Evolutionary conservation across 2,797 vertebrate genomes (phyloP).

Genomic region (Lagodon rhomboides): DNA sequence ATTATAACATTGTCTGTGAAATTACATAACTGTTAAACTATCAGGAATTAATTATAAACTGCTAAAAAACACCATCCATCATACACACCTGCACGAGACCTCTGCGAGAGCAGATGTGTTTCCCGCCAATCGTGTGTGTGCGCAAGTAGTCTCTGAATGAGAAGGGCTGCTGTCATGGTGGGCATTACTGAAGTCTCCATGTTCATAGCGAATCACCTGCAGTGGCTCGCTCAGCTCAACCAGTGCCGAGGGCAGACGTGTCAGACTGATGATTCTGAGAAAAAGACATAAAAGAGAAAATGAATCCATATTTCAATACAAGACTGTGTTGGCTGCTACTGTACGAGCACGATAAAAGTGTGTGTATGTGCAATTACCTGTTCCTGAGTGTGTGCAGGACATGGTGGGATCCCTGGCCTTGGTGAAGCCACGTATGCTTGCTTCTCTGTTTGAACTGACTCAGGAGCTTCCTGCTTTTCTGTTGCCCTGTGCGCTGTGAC

Average conservation of each 20-base stretch:
- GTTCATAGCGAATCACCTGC: constrained; percentile 93
- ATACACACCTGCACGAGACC: constrained; percentile 81
- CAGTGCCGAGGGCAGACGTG: constrained; percentile 90
- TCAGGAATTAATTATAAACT: not conserved
- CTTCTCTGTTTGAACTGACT: constrained; percentile 90
- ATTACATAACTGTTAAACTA: not conserved
- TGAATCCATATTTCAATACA: not conserved
- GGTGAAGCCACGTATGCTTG: constrained; percentile 94
- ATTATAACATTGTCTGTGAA: not conserved
- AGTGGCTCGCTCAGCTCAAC: constrained; percentile 95
- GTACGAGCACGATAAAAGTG: not conserved
- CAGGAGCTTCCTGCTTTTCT: constrained; percentile 74
- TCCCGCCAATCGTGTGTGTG: constrained; percentile 92
- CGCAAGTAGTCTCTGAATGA: constrained; percentile 90
- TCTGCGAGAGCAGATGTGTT: constrained; percentile 86
- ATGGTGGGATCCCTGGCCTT: constrained; percentile 93
- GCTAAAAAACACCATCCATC: not conserved
- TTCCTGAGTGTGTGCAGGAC: constrained; percentile 91
- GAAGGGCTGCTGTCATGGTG: constrained; percentile 94
- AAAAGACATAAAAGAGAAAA: not conserved
- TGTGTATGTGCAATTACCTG: constrained; percentile 83
- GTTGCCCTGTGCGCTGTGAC: constrained; percentile 88
- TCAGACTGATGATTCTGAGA: constrained; percentile 91
- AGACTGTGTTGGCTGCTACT: not conserved
- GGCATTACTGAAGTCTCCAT: constrained; percentile 93